Conservation (phyloP, 1,140 invertebrate species). For the Zophobas atratus region DNA sequence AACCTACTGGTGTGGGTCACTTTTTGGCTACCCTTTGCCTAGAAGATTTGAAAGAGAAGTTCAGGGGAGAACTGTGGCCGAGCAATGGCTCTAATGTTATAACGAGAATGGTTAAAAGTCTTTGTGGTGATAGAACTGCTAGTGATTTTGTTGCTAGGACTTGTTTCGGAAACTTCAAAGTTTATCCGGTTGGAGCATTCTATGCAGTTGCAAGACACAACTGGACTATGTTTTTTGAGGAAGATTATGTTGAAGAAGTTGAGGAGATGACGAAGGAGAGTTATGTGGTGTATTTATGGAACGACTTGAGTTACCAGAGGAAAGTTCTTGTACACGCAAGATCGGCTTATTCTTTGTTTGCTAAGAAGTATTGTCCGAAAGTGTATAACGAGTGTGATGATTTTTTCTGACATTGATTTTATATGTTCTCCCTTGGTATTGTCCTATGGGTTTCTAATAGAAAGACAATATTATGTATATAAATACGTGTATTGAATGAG, state of each 20-base stretch:
- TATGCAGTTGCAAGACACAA: neutral
- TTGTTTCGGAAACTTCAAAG: conserved; percentile 69
- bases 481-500: no score
- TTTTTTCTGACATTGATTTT: neutral
- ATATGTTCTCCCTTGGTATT: no score
- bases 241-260: neutral
- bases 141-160: conserved; percentile 73
- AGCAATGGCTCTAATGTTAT: conserved; percentile 83
- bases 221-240: neutral
- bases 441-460: no score
- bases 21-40: conserved; percentile 73
- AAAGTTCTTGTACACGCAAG: neutral
- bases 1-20: conserved; percentile 70
- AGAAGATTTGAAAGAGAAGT: conserved; percentile 74
- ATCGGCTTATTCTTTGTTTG: neutral
- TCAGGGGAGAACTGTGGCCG: conserved; percentile 77
- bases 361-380: neutral
- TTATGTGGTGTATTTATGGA: conserved; percentile 1
- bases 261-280: neutral
- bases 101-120: conserved; percentile 74
- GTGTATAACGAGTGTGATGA: neutral
- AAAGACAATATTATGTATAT: no score
- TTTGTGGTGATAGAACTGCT: conserved; percentile 72
- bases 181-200: conserved; percentile 55
- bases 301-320: neutral